Evolutionary conservation across 92 coral and sea anemone species (phyloP).

Genomic region (Bergia sp.): DNA sequence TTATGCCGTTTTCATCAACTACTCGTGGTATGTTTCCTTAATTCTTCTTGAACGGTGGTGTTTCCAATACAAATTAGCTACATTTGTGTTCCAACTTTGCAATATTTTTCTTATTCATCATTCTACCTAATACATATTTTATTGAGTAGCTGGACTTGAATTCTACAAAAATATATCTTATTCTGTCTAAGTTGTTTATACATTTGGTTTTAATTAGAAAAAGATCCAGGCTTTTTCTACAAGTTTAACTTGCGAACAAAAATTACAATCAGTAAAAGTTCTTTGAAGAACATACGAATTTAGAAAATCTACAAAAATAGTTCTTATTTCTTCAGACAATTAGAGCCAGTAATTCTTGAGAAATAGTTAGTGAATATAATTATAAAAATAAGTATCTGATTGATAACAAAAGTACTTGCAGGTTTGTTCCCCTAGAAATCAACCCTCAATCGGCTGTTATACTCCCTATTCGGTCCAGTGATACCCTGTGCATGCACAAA

Average conservation of each 20-base stretch:
- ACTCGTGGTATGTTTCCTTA: too few species aligned
- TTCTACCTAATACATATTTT: not conserved
- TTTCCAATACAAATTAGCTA: not conserved
- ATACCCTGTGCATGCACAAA: not conserved
- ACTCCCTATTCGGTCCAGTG: too few species aligned
- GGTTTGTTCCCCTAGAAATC: not conserved
- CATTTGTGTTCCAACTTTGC: not conserved
- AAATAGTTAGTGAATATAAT: too few species aligned
- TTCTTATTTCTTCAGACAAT: too few species aligned
- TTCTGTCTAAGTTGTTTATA: not conserved
- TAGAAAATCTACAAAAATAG: too few species aligned
- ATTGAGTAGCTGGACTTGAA: not conserved
- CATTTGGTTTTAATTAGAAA: not conserved
- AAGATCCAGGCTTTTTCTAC: not conserved
- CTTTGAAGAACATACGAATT: too few species aligned
- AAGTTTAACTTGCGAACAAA: not conserved
- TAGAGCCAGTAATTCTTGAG: not conserved
- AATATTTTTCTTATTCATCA: not conserved
- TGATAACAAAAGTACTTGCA: too few species aligned
- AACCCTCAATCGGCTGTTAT: not conserved
- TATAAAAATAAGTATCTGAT: too few species aligned
- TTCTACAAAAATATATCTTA: not conserved
- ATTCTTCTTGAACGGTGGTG: too few species aligned
- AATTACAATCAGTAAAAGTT: not conserved
- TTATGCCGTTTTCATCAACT: too few species aligned